phyloP scores from a whole-genome alignment of 2,797 vertebrate genomes.

The Rhinichthys osculus region DNA sequence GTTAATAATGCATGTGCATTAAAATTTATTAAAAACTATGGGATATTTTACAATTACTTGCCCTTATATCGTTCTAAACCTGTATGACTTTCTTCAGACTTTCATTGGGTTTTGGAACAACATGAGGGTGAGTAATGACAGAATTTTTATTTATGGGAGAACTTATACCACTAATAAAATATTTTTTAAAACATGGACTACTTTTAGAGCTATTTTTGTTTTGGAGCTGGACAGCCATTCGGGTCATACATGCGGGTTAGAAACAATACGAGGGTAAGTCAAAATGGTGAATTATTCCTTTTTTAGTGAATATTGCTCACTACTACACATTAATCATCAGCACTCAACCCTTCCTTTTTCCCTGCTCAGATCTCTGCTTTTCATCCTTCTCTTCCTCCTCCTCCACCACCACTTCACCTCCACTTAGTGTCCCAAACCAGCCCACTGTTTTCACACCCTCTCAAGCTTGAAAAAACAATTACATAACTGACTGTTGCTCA shows the following conservation, averaged over 20 bases:
- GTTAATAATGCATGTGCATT: not conserved
- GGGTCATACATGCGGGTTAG: not conserved
- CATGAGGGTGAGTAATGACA: not conserved
- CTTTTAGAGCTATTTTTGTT: not conserved
- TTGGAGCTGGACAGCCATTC: not conserved
- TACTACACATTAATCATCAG: slow-evolving; percentile 30
- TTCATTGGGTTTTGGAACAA: not conserved
- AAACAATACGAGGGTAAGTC: not conserved
- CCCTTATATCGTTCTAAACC: not conserved
- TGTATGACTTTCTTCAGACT: not conserved
- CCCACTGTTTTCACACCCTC: slow-evolving; percentile 46
- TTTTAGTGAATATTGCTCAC: not conserved
- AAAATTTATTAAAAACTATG: not conserved
- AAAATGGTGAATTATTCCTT: not conserved
- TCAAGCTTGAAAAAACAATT: slow-evolving; percentile 27
- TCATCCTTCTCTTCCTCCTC: slow-evolving; percentile 35
- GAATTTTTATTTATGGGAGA: not conserved
- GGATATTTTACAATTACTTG: not conserved
- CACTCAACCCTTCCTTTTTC: slow-evolving; percentile 6
- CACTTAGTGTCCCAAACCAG: slow-evolving; percentile 40
- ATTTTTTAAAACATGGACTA: not conserved
- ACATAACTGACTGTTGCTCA: slow-evolving; percentile 33
- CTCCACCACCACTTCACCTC: slow-evolving; percentile 26
- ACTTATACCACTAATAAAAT: not conserved
- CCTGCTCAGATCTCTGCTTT: not conserved